Evolutionary conservation across 2,797 vertebrate species (phyloP).

Genomic region (Zalophus californianus): DNA sequence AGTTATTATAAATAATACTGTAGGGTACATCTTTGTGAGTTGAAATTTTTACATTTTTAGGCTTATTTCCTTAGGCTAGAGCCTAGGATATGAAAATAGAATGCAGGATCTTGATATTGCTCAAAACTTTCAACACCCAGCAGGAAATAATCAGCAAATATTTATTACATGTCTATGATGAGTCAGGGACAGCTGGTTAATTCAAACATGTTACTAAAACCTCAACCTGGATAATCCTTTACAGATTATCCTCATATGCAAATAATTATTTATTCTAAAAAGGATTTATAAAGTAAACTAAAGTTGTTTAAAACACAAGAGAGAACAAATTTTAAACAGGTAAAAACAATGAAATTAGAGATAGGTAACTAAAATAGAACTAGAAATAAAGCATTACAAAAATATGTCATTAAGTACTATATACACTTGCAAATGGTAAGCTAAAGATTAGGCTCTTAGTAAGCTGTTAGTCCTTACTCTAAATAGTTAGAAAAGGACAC

Average conservation of each 20-base stretch:
- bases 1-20: constrained; percentile 16
- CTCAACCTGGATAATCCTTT: constrained; percentile 11
- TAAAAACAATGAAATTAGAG: constrained; percentile 23
- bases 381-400: neutral
- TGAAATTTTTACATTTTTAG: neutral
- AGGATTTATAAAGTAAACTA: constrained; percentile 22
- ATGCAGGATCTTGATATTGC: neutral
- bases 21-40: neutral
- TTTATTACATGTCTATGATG: neutral
- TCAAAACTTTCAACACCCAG: neutral
- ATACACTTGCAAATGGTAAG: neutral
- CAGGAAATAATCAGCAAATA: neutral
- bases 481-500: neutral
- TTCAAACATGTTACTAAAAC: constrained; percentile 3
- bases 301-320: constrained; percentile 11
- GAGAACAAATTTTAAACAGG: neutral
- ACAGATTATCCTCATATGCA: neutral
- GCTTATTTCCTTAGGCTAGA: constrained; percentile 31
- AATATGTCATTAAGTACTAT: neutral
- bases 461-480: neutral
- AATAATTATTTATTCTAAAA: constrained; percentile 23
- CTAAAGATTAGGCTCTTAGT: neutral
- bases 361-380: neutral
- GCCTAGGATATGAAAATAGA: constrained; percentile 6
- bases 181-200: neutral